Evolutionary conservation across 92 coral and sea anemone species (phyloP).

Genomic region (Palythoa caribaeorum): DNA sequence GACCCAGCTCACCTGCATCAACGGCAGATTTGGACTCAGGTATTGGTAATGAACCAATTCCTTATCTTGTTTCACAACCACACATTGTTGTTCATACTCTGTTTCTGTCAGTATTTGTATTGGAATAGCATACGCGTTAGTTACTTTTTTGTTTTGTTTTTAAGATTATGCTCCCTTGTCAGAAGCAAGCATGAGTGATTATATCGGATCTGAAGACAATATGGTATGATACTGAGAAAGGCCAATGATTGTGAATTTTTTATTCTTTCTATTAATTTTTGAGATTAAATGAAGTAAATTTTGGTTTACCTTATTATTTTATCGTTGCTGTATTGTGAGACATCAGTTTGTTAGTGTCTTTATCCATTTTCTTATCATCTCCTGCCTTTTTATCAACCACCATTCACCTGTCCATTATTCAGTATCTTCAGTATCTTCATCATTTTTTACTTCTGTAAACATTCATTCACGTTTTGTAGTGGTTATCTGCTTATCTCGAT

Average conservation of each 20-base stretch:
- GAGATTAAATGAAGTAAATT: background rate
- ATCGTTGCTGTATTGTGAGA: background rate
- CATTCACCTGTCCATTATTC: no score
- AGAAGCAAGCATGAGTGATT: constrained; percentile 88
- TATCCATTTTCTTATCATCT: background rate
- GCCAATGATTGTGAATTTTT: background rate
- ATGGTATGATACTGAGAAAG: constrained; percentile 69
- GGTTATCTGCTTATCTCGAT: no score
- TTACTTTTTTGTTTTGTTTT: background rate
- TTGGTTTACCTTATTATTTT: background rate
- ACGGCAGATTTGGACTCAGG: constrained; percentile 91
- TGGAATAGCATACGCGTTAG: background rate
- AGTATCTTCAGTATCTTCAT: no score
- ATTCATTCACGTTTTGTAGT: no score
- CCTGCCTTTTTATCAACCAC: no score
- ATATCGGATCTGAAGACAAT: constrained; percentile 87
- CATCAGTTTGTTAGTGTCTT: background rate
- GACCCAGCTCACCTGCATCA: constrained; percentile 89
- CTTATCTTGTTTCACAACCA: background rate
- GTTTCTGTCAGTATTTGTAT: background rate
- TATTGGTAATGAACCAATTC: constrained; percentile 54
- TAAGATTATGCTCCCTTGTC: constrained; percentile 90
- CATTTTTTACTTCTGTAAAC: no score
- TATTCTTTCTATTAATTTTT: background rate
- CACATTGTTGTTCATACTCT: constrained; percentile 17